Percentiles rank a stretch among this genome's conserved stretches.
phyloP scores from a whole-genome alignment of 2,888 invertebrate genomes.

The Oscheius sp. region DNA sequence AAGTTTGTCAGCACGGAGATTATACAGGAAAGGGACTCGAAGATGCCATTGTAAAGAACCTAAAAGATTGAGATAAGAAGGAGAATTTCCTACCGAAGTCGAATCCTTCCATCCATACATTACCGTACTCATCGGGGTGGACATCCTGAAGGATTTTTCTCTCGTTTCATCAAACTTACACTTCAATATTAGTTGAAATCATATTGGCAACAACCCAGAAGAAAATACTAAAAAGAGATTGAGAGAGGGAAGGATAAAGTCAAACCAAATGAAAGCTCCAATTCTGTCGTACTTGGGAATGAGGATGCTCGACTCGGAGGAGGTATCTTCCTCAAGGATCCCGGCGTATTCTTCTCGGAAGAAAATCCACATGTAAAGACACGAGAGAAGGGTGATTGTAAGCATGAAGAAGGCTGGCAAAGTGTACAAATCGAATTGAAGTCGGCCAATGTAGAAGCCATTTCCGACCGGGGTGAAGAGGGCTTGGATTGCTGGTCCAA shows the following conservation, averaged over 20 bases:
- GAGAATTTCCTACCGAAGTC: no score
- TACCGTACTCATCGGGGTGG: slow-evolving; percentile 47
- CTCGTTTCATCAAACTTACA: slow-evolving; percentile 48
- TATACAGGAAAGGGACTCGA: slow-evolving; percentile 47
- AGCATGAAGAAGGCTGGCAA: slow-evolving; percentile 50
- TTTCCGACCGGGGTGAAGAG: slow-evolving; percentile 48
- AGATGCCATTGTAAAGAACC: slow-evolving; percentile 52
- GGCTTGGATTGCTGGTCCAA: slow-evolving; percentile 48
- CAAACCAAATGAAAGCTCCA: slow-evolving; percentile 45
- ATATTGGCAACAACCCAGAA: slow-evolving; percentile 51
- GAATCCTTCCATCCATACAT: slow-evolving; percentile 53
- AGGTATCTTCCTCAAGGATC: slow-evolving; percentile 41
- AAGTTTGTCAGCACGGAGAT: slow-evolving; percentile 48
- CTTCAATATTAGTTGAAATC: slow-evolving; percentile 53
- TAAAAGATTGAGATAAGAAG: no score
- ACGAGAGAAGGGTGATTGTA: slow-evolving; percentile 35
- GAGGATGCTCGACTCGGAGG: slow-evolving; percentile 8
- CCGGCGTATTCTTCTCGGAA: slow-evolving; percentile 56
- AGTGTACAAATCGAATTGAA: slow-evolving; percentile 49
- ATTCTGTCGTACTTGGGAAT: slow-evolving; percentile 50
- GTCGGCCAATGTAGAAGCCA: slow-evolving; percentile 30
- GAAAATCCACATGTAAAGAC: slow-evolving; percentile 39
- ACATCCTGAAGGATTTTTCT: slow-evolving; percentile 38
- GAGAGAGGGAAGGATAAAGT: no score
- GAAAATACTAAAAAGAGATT: no score